Conservation (phyloP, 1,140 invertebrate genomes). For the Dinoponera quadriceps region DNA sequence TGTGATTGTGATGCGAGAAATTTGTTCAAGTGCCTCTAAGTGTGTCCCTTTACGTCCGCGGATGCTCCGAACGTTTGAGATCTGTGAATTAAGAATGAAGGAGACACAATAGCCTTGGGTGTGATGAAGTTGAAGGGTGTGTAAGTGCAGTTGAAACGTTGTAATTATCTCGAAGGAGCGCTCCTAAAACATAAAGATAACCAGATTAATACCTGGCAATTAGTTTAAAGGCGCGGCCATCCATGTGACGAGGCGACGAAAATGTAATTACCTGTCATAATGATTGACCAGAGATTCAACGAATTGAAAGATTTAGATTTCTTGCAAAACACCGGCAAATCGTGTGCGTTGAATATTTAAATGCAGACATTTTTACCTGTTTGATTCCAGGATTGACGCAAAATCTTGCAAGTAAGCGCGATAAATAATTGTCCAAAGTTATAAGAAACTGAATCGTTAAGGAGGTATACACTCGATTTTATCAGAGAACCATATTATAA, state of each 20-base stretch:
- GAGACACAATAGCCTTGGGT: background rate
- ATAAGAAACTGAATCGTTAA: background rate
- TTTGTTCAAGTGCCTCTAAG: conserved; percentile 31
- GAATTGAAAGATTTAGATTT: background rate
- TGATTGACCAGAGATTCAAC: background rate
- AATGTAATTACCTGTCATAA: background rate
- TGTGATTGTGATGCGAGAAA: conserved; percentile 32
- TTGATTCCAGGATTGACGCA: background rate
- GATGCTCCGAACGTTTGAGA: background rate
- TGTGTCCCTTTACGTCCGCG: background rate
- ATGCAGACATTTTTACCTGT: background rate
- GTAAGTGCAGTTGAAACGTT: background rate
- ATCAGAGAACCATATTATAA: background rate
- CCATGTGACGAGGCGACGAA: background rate
- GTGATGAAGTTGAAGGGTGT: background rate
- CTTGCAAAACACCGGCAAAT: background rate
- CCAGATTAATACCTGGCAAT: background rate
- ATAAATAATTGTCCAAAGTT: background rate
- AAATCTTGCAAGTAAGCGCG: background rate
- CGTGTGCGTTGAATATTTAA: background rate
- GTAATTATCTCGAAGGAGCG: background rate
- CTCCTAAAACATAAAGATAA: background rate
- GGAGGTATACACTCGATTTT: background rate
- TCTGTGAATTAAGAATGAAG: conserved; percentile 16
- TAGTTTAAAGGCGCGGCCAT: background rate